Percentiles rank a stretch among this genome's conserved stretches.
Conservation (phyloP, 2,888 invertebrate genomes). For the Sceliomorpha sp. region DNA sequence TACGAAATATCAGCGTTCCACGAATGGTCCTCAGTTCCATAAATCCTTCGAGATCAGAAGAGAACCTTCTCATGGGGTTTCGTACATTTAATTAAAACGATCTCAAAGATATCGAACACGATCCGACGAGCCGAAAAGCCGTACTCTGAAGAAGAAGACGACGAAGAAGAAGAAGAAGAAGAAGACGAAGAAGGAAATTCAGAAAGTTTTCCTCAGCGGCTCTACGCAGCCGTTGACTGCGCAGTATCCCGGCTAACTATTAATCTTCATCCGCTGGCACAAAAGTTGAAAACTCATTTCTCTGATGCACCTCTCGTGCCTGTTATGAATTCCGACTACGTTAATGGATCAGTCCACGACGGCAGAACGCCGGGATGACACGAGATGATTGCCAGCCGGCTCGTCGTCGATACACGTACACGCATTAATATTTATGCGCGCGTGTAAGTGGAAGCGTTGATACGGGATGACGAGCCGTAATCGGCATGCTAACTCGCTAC, state of each 20-base stretch:
- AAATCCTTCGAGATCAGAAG: too few relatives aligned
- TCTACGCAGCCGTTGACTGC: conserved; percentile 22
- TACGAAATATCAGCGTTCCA: too few relatives aligned
- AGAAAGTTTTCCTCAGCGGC: conserved; percentile 29
- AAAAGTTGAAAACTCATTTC: conserved; percentile 48
- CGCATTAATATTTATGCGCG: conserved; percentile 17
- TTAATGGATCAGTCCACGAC: conserved; percentile 31
- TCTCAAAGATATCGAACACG: not conserved
- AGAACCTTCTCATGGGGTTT: too few relatives aligned
- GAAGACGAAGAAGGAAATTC: too few relatives aligned
- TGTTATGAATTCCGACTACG: conserved; percentile 39
- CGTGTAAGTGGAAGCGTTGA: too few relatives aligned
- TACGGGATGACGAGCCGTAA: too few relatives aligned
- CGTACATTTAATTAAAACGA: too few relatives aligned
- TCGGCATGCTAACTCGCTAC: too few relatives aligned
- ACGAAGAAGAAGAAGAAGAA: too few relatives aligned
- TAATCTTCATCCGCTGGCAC: conserved; percentile 39
- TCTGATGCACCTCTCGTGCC: conserved; percentile 36
- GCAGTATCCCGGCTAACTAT: conserved; percentile 31
- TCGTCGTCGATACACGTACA: conserved; percentile 13
- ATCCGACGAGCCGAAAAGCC: conserved; percentile 7
- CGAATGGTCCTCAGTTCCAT: too few relatives aligned
- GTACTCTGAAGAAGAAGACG: conserved; percentile 19
- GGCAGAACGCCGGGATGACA: conserved; percentile 20
- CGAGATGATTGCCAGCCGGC: conserved; percentile 15